Evolutionary conservation across 2,113 vertebrate species (phyloP).

Genomic region (Salminus brasiliensis): DNA sequence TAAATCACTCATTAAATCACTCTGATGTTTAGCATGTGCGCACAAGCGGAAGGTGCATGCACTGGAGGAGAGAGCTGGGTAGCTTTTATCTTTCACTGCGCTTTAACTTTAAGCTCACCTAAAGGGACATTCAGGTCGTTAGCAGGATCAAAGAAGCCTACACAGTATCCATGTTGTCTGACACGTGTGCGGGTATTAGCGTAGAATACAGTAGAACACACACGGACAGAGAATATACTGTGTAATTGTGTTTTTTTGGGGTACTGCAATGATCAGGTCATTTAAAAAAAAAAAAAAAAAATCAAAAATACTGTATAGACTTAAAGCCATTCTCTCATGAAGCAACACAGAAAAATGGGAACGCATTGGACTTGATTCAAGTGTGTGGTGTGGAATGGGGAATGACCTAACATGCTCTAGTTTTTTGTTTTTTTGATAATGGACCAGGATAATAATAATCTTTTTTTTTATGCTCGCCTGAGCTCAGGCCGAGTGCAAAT

Average conservation of each 20-base stretch:
- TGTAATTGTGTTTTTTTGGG: background rate
- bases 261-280: background rate
- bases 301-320: too few relatives aligned
- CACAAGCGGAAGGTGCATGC: background rate
- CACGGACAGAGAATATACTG: background rate
- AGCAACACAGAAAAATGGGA: background rate
- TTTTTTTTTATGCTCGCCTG: too few relatives aligned
- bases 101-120: background rate
- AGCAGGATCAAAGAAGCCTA: background rate
- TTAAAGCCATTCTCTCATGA: conserved; percentile 14
- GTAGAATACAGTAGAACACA: too few relatives aligned
- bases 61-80: background rate
- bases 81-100: background rate
- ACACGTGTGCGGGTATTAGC: background rate
- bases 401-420: too few relatives aligned
- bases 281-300: too few relatives aligned
- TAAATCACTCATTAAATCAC: background rate
- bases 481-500: too few relatives aligned
- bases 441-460: too few relatives aligned
- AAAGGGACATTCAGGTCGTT: background rate
- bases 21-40: background rate
- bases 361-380: too few relatives aligned
- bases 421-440: too few relatives aligned
- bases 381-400: too few relatives aligned
- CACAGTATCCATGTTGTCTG: background rate